Base-by-base conservation (phyloP, 35 echinoderm and acorn worm species). In the Amphiura filiformis region DNA sequence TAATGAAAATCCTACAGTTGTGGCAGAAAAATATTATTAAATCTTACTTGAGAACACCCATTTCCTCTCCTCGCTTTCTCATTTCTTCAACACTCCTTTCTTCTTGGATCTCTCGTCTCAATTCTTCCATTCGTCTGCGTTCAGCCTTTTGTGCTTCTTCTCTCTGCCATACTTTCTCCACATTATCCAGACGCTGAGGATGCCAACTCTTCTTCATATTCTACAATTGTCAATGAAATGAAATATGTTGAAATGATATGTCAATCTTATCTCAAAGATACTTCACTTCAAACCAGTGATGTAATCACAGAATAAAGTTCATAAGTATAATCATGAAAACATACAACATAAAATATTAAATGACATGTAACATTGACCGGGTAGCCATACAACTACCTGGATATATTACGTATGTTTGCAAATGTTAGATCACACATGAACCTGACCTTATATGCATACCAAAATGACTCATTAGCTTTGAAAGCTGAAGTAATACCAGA, bases 181-280 rank as follows among this genome's bases (percentile, higher is more conserved):
- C 42, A 86, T 93, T 93, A 35, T 87, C 85, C 79, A 83, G 75
- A n/a, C 85, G 52, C 80, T 87, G 91, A 34, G 91, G 91, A 39
- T 93, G 85, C 91, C 91, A 93, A 20, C 86, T 88, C 56, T 93
- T 93, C 40, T 93, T 93, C 65, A 93, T 87, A 78, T 93, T 93
- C 91, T 93, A 35, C 34, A 78, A n/a, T 26, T 31, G 23, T 13
- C 12, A 84, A 32, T 33, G 35, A 39, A 14, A 75, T 26, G 12
- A 30, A 64, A 61, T n/a, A n/a, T n/a, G n/a, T n/a, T n/a, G n/a
- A n/a, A n/a, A n/a, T n/a, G n/a, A 78, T 15, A 15, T 78, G 18
- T 78, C 13, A 23, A 13, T 22, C 18, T 15, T 13, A 78, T 22
- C 13, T n/a, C n/a, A n/a, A n/a, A n/a, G n/a, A n/a, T n/a, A n/a